These are phyloP conservation scores for Mormyrus iriodes DNA, from an alignment of 2,113 vertebrate species.

Conservation along the genomic window DNA sequence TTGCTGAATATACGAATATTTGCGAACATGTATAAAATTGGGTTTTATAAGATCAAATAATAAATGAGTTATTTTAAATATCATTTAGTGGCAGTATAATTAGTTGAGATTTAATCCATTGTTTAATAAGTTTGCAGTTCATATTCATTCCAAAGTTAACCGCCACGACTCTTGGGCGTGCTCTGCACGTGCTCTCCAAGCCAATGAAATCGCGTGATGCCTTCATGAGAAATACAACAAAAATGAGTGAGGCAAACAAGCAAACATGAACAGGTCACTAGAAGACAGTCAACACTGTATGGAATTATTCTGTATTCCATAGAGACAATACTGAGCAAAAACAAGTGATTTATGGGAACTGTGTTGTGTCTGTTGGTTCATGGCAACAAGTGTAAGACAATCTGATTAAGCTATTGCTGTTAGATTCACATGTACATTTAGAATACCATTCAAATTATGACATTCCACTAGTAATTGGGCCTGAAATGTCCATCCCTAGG, in stretches of 20 bases:
- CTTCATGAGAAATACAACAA: neutral
- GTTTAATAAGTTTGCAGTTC: neutral
- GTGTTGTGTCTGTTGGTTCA: neutral
- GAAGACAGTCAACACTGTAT: neutral
- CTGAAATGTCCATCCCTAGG: neutral
- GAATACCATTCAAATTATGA: neutral
- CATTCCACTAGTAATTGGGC: neutral
- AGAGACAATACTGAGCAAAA: neutral
- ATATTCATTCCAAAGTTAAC: neutral
- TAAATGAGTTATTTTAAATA: neutral
- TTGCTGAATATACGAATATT: neutral
- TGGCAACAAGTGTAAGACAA: neutral
- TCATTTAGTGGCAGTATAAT: no score
- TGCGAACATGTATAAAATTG: neutral
- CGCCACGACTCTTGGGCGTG: neutral
- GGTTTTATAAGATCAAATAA: neutral
- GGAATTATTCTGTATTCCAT: neutral
- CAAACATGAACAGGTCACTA: neutral
- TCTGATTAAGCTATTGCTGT: neutral
- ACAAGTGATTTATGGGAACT: neutral
- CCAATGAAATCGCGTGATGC: neutral
- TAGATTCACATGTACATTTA: neutral
- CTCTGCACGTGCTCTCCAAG: neutral
- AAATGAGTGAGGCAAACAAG: neutral
- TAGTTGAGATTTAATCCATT: neutral